Evolutionary conservation across 2,888 invertebrate genomes (phyloP), one percentile per base, ranked within the genome.

Genomic region (Synergus laeviventris): DNA sequence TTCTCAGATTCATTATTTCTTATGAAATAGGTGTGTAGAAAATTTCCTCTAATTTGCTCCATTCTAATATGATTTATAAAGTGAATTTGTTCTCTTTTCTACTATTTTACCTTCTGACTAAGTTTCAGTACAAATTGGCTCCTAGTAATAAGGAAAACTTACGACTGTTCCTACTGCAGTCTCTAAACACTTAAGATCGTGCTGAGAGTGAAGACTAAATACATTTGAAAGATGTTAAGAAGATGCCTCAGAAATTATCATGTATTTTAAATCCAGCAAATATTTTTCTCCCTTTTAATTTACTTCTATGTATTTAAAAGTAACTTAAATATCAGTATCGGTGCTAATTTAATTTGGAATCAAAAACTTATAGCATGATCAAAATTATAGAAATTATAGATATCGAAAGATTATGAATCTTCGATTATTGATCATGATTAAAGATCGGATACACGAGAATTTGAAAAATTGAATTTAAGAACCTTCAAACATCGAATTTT

Each of bases 131-230:
- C 60, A 80, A 84, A 83, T 84, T 83, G 83, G 82, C 82, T 83
- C 84, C 84, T 81, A 80, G 78, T 79, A 61, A 74, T 74, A 73
- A 75, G 79, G 76, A 78, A 76, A 42, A 78, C 59, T 79, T 77
- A 80, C 78, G 78, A 83, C 62, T 80, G 81, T 79, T 84, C 82
- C 80, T 79, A 79, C 83, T 84, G 80, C 74, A 80, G 66, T 73
- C 60, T 75, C 60, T 62, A 49, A 49, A 24, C 5, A 62, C 9
- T 31, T 4, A 74, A 21, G 8, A 21, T 39, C 39, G 7, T n/a
- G 56, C 42, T 14, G 21, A 60, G 36, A 74, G 18, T 45, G 8
- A 74, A 62, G 21, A 31, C 2, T 16, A 62, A 24, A 42, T 61
- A 18, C 59, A 54, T 36, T 18, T 38, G 16, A 16, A 14, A 54